These are phyloP conservation scores for Amia ocellicauda DNA, from an alignment of 2,113 vertebrate genomes.

Conservation along the genomic window DNA sequence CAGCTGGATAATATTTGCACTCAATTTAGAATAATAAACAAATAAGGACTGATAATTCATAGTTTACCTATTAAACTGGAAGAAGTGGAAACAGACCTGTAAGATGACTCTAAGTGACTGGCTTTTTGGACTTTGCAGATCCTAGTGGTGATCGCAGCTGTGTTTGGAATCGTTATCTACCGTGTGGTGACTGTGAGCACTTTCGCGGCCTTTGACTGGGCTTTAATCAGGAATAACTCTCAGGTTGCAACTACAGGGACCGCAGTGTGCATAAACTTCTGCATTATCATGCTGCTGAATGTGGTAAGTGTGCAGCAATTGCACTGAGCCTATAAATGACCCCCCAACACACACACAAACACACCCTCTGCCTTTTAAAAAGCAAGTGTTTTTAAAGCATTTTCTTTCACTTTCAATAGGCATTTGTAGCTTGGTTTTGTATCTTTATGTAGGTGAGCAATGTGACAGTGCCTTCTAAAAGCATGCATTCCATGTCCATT, in stretches of 20 bases:
- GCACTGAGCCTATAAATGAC: too few relatives aligned
- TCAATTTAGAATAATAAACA: too few relatives aligned
- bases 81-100: too few relatives aligned
- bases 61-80: too few relatives aligned
- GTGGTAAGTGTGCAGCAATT: constrained; percentile 66
- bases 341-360: too few relatives aligned
- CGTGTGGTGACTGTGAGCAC: constrained; percentile 92
- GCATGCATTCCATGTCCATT: constrained; percentile 15
- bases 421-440: too few relatives aligned
- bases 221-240: constrained; percentile 92
- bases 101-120: too few relatives aligned
- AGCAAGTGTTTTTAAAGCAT: neutral
- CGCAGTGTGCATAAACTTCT: constrained; percentile 95
- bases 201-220: constrained; percentile 91
- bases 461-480: neutral
- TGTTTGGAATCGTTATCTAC: constrained; percentile 92
- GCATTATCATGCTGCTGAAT: constrained; percentile 93
- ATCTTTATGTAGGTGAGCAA: neutral
- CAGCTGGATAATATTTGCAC: too few relatives aligned
- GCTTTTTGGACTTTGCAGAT: constrained; percentile 61
- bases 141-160: constrained; percentile 88
- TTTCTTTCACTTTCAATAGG: too few relatives aligned
- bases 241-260: constrained; percentile 94
- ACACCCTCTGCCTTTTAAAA: neutral
- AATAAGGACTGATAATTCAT: too few relatives aligned